These are phyloP conservation scores for Alcis repandata DNA, from an alignment of 2,888 invertebrate genomes.

Conservation along the genomic window DNA sequence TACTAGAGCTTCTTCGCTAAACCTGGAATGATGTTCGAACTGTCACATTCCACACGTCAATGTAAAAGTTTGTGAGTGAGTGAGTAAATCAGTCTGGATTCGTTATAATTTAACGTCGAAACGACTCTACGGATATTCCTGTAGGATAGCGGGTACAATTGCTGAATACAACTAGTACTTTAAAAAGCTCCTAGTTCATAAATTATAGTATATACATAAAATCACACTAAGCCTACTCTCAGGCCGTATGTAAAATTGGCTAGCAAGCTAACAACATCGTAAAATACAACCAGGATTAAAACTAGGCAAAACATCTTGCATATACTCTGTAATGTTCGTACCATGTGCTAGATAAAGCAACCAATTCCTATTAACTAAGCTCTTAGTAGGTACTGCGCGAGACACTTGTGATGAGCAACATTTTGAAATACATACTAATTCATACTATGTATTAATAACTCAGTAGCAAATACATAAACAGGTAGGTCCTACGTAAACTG, in stretches of 20 bases:
- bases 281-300: not conserved
- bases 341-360: not conserved
- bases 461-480: not conserved
- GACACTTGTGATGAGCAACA: not conserved
- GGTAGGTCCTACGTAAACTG: not conserved
- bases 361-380: not conserved
- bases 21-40: too few relatives aligned
- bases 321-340: not conserved
- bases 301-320: not conserved
- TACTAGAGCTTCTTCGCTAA: too few relatives aligned
- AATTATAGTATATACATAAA: not conserved
- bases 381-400: not conserved
- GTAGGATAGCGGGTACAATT: too few relatives aligned
- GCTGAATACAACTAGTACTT: too few relatives aligned
- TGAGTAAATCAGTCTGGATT: too few relatives aligned
- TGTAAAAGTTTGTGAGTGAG: too few relatives aligned
- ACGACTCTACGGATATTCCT: too few relatives aligned
- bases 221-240: not conserved
- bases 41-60: too few relatives aligned
- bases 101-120: too few relatives aligned
- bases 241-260: not conserved
- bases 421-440: slow-evolving; percentile 6
- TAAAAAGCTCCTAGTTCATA: not conserved
- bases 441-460: slow-evolving; percentile 4
- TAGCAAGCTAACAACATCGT: not conserved